phyloP scores from a whole-genome alignment of 2,113 vertebrate genomes.

The Argyrosomus japonicus region DNA sequence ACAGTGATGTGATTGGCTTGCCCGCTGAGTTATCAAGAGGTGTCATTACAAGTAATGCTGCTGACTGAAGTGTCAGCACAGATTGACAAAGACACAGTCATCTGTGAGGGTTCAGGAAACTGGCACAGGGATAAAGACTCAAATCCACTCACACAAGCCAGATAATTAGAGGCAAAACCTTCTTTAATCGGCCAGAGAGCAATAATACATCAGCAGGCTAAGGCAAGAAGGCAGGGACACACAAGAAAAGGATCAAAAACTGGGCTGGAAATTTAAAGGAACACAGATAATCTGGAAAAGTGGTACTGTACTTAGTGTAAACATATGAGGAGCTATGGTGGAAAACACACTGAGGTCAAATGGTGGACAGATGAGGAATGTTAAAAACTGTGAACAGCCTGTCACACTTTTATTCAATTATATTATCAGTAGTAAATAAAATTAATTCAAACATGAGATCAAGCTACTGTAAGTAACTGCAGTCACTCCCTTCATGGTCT shows the following conservation, averaged over 20 bases:
- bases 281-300: background rate
- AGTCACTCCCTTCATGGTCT: background rate
- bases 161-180: background rate
- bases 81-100: background rate
- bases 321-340: too few species aligned
- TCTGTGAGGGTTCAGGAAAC: slow-evolving; percentile 10
- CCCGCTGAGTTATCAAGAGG: background rate
- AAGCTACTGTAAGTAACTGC: background rate
- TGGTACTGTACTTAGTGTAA: background rate
- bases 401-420: background rate
- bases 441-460: background rate
- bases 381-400: background rate
- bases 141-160: background rate
- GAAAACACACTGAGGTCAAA: background rate
- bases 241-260: background rate
- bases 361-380: slow-evolving; percentile 5
- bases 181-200: background rate
- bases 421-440: background rate
- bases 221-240: background rate
- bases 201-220: background rate
- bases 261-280: background rate
- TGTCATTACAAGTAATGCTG: background rate
- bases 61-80: background rate
- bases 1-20: background rate
- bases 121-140: background rate